Conservation (phyloP, 2,888 invertebrate species). For the Metopia argyrocephala region DNA sequence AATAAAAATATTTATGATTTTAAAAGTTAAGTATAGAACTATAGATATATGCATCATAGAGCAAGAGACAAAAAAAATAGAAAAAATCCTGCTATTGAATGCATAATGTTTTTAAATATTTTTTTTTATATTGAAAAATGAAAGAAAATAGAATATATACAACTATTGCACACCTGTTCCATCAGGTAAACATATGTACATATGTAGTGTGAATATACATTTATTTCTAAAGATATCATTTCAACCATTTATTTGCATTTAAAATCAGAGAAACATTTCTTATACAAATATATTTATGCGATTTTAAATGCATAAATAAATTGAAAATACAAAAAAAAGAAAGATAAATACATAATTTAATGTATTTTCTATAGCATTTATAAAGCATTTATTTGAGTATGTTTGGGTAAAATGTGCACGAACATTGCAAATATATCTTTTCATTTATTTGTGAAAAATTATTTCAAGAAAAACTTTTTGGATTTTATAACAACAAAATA, state of each 20-base stretch:
- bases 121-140: neutral
- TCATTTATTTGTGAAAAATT: neutral
- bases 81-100: slow-evolving; percentile 4
- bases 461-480: neutral
- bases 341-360: neutral
- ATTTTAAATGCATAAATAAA: neutral
- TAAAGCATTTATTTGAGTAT: neutral
- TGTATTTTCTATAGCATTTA: neutral
- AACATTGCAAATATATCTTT: neutral
- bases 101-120: slow-evolving; percentile 19
- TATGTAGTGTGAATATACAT: neutral
- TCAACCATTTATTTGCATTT: neutral
- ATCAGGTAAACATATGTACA: neutral
- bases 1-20: neutral
- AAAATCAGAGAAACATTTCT: neutral
- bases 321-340: neutral
- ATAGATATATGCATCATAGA: neutral
- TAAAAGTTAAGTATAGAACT: neutral
- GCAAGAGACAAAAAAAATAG: neutral
- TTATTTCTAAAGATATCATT: neutral
- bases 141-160: neutral
- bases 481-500: neutral
- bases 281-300: neutral
- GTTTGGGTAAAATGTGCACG: neutral
- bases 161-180: neutral